Conservation (phyloP, 1,140 invertebrate genomes). For the Nephila pilipes region DNA sequence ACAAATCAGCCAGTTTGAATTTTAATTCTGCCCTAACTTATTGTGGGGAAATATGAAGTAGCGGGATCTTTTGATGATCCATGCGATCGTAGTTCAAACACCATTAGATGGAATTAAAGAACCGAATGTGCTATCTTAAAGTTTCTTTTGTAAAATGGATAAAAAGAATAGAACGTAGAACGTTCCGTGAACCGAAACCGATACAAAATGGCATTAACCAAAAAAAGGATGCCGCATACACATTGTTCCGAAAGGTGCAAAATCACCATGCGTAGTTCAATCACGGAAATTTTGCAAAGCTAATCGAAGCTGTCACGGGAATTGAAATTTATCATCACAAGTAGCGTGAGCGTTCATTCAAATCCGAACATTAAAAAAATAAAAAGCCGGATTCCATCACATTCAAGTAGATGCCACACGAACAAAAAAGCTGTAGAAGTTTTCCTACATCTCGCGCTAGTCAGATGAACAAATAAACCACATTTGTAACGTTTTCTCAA, state of each 20-base stretch:
- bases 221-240: no score
- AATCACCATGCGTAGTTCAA: slow-evolving; percentile 27
- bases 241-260: slow-evolving; percentile 29
- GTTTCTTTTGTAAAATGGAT: background rate
- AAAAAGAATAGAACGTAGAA: background rate
- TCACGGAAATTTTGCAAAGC: background rate
- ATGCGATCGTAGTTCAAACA: no score
- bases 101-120: no score
- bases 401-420: no score
- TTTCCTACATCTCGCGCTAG: background rate
- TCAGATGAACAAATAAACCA: background rate
- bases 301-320: slow-evolving; percentile 58
- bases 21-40: background rate
- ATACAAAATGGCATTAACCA: slow-evolving; percentile 29
- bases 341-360: background rate
- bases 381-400: no score
- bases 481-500: background rate
- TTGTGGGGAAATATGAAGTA: background rate
- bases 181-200: slow-evolving; percentile 51
- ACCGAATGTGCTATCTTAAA: background rate
- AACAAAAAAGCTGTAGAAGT: background rate
- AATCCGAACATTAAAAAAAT: background rate
- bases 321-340: slow-evolving; percentile 1
- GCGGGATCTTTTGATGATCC: no score
- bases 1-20: slow-evolving; percentile 5